Conservation (phyloP, 2,113 vertebrate genomes). For the Macheiramphus alcinus region DNA sequence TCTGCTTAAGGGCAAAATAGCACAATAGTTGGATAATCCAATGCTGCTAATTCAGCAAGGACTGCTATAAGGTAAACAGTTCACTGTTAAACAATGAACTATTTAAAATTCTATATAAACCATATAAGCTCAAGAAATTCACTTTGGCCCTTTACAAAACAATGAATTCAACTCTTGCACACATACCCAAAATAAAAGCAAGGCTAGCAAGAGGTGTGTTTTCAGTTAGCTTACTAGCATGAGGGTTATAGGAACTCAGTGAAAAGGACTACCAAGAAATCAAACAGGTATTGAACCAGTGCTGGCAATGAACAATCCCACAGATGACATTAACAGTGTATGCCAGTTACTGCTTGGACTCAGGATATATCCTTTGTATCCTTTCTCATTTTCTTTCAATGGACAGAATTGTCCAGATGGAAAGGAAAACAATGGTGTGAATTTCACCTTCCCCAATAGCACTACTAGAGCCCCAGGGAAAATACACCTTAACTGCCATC, state of each 20-base stretch:
- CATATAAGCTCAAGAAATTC: not conserved
- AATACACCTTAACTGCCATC: not conserved
- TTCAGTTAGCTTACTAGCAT: not conserved
- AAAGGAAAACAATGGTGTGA: not conserved
- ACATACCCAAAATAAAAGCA: not conserved
- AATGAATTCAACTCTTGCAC: not conserved
- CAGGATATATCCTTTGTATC: not conserved
- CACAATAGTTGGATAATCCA: not conserved
- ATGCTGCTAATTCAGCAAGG: not conserved
- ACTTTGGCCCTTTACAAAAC: not conserved
- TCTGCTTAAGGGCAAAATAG: not conserved
- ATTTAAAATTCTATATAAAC: not conserved
- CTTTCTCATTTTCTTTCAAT: not conserved
- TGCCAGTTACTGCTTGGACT: not conserved
- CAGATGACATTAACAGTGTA: accelerated
- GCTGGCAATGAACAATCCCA: not conserved
- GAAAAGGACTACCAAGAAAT: not conserved
- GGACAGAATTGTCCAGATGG: not conserved
- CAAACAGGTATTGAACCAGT: not conserved
- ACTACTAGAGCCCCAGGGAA: not conserved
- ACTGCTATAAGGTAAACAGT: not conserved
- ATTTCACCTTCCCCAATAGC: not conserved
- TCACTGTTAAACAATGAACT: not conserved
- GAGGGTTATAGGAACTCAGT: not conserved
- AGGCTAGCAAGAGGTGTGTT: not conserved